These are phyloP conservation scores for Heliconius sara DNA, from an alignment of 2,888 invertebrate genomes.

Conservation along the genomic window DNA sequence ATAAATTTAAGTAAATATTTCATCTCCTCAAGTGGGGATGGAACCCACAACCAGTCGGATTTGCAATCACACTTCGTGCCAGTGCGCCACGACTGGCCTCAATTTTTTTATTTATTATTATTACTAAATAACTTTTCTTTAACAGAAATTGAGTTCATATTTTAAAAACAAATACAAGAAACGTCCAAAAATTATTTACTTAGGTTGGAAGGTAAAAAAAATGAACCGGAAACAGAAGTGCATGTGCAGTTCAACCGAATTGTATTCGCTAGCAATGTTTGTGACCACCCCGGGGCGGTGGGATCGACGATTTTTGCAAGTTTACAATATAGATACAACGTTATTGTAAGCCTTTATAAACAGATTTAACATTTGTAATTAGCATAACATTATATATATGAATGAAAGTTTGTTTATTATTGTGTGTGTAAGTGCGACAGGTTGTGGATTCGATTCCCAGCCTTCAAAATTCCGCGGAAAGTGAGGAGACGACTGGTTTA, in stretches of 20 bases:
- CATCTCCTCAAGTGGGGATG: no score
- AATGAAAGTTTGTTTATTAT: no score
- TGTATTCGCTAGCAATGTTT: conserved; percentile 38
- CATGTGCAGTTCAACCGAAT: conserved; percentile 41
- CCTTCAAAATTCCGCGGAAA: no score
- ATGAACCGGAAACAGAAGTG: conserved; percentile 43
- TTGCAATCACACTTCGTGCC: no score
- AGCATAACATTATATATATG: no score
- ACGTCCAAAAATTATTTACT: conserved; percentile 27
- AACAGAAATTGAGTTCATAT: not conserved
- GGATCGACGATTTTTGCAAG: conserved; percentile 10
- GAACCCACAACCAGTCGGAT: no score
- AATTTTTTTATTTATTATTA: no score
- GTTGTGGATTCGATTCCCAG: not conserved
- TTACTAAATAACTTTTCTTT: not conserved
- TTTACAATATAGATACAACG: not conserved
- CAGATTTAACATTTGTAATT: not conserved
- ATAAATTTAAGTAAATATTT: no score
- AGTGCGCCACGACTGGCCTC: no score
- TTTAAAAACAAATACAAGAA: conserved; percentile 1
- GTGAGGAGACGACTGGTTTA: no score
- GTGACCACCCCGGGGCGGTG: conserved; percentile 44
- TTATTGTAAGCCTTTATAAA: not conserved
- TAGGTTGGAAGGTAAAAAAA: conserved; percentile 40
- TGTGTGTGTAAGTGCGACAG: not conserved